Percentiles rank a stretch among this genome's conserved stretches.
Evolutionary conservation across 2,113 vertebrate genomes (phyloP).

Genomic region (Irena cyanogastra): DNA sequence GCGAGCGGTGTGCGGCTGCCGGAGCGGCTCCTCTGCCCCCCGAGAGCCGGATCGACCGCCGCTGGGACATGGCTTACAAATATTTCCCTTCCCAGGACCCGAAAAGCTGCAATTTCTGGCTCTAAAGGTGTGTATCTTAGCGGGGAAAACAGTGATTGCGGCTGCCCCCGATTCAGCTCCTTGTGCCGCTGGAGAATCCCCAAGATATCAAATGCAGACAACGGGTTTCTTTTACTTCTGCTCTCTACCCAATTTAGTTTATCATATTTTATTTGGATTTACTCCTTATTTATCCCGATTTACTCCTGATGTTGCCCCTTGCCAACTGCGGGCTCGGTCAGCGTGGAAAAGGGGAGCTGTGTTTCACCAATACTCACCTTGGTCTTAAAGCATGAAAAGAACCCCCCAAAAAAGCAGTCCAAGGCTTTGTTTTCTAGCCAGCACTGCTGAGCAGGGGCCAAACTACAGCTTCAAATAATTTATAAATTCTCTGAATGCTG

Average conservation of each 20-base stretch:
- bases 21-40: background rate
- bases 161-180: background rate
- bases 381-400: background rate
- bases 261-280: background rate
- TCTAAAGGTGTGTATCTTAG: background rate
- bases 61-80: background rate
- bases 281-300: background rate
- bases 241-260: background rate
- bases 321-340: accelerated
- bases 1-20: background rate
- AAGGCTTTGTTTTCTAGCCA: background rate
- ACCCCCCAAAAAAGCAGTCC: background rate
- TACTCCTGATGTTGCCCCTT: background rate
- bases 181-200: background rate
- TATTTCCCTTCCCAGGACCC: background rate
- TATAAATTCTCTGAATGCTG: background rate
- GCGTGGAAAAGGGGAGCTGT: background rate
- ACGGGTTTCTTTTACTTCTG: background rate
- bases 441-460: background rate
- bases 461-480: background rate
- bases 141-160: background rate
- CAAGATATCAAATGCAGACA: accelerated
- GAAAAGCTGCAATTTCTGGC: background rate
- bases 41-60: background rate
- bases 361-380: background rate